A percentile compares a stretch with the other conserved stretches of the same genome.
Evolutionary conservation across 1,140 invertebrate genomes (phyloP).

Genomic region (Conopomorpha cramerella): DNA sequence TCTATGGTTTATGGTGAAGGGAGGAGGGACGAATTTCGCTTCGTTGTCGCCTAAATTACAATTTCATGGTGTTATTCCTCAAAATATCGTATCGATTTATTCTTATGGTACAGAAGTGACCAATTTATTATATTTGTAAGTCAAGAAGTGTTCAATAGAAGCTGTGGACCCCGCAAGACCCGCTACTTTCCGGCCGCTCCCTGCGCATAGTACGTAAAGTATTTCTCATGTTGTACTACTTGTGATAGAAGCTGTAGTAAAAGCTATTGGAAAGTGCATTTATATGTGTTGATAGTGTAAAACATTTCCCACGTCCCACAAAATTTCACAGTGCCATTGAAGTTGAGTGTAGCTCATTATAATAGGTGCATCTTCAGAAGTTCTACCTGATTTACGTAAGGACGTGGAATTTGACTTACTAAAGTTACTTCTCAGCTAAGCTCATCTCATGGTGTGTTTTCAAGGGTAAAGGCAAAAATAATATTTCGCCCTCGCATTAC

Average conservation of each 20-base stretch:
- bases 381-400: no score
- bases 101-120: conserved; percentile 29
- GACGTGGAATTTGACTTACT: no score
- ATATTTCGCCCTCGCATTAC: no score
- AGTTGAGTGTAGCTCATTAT: no score
- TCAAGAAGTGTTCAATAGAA: no score
- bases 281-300: conserved; percentile 45
- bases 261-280: conserved; percentile 59
- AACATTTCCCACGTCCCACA: conserved; percentile 51
- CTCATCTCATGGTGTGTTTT: no score
- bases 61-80: conserved; percentile 38
- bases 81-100: conserved; percentile 32
- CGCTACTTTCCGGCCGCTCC: conserved; percentile 56
- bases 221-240: conserved; percentile 58
- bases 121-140: conserved; percentile 32
- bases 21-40: conserved; percentile 50
- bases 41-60: conserved; percentile 46
- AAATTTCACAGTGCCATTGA: no score
- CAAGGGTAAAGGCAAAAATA: no score
- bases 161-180: no score
- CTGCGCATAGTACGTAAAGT: conserved; percentile 43
- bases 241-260: conserved; percentile 53
- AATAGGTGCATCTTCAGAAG: no score
- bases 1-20: conserved; percentile 41
- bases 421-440: no score